Percentiles rank a stretch among this genome's conserved stretches.
These are phyloP conservation scores for Dryadula phaetusa DNA, from an alignment of 2,888 invertebrate species.

Conservation along the genomic window DNA sequence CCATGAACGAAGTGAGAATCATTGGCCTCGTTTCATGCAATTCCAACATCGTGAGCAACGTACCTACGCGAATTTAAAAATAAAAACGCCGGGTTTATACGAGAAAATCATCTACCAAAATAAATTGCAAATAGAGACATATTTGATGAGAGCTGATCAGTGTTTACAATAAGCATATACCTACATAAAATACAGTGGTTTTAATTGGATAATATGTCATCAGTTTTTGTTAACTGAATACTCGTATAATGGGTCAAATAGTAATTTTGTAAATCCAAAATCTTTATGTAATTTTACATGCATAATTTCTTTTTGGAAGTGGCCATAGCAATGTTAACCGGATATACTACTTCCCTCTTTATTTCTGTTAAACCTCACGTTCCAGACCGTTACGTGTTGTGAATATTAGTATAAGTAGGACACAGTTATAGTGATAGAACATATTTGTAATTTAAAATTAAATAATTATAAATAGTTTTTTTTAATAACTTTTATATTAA, in stretches of 20 bases:
- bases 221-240: neutral
- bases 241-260: too few species aligned
- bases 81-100: conserved; percentile 52
- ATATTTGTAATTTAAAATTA: neutral
- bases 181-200: neutral
- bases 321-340: conserved; percentile 53
- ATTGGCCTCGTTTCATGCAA: conserved; percentile 64
- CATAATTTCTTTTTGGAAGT: conserved; percentile 34
- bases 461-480: neutral
- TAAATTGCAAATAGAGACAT: conserved; percentile 60
- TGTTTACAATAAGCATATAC: neutral
- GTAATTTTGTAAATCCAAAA: neutral
- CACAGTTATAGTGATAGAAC: neutral
- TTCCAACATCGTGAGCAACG: conserved; percentile 48
- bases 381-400: conserved; percentile 67
- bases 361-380: conserved; percentile 69
- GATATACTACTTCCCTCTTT: conserved; percentile 63
- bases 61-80: conserved; percentile 66
- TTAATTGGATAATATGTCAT: neutral
- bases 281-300: neutral
- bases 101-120: conserved; percentile 52
- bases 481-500: neutral
- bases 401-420: conserved; percentile 50
- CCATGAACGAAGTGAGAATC: conserved; percentile 60
- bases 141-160: conserved; percentile 49